These are phyloP conservation scores for Eueremaeus valkanovi DNA, from an alignment of 2,888 invertebrate genomes.

Conservation along the genomic window DNA sequence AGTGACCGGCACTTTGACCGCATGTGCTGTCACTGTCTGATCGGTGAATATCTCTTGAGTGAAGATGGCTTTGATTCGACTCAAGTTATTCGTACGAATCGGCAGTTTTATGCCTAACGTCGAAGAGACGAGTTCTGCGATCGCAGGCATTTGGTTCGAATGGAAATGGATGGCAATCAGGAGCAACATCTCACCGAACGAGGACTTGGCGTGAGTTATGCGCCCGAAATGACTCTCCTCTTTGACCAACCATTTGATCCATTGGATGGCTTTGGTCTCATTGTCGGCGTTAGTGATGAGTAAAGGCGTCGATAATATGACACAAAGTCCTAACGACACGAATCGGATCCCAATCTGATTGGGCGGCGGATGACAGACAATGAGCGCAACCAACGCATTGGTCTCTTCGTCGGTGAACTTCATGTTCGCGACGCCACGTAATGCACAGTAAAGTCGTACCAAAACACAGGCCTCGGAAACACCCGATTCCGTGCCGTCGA, in stretches of 20 bases:
- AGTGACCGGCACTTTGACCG: conserved; percentile 92
- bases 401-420: conserved; percentile 94
- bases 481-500: conserved; percentile 58
- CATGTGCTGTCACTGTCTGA: conserved; percentile 91
- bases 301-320: conserved; percentile 89
- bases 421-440: conserved; percentile 85
- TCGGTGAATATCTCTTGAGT: conserved; percentile 96
- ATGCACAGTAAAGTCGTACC: conserved; percentile 81
- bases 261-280: conserved; percentile 81
- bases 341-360: conserved; percentile 89
- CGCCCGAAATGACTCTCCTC: conserved; percentile 85
- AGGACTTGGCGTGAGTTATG: conserved; percentile 69
- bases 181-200: conserved; percentile 91
- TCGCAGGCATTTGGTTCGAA: conserved; percentile 85
- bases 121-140: conserved; percentile 87
- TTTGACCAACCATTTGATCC: conserved; percentile 83
- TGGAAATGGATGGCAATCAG: conserved; percentile 96
- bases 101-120: conserved; percentile 93
- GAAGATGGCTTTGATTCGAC: conserved; percentile 85
- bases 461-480: conserved; percentile 82
- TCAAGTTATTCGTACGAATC: conserved; percentile 77
- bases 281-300: conserved; percentile 69
- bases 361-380: conserved; percentile 82
- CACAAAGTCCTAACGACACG: conserved; percentile 85
- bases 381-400: conserved; percentile 70